Percentiles rank a stretch among this genome's conserved stretches.
Evolutionary conservation across 2,797 vertebrate species (phyloP).

Genomic region (Diglossa cyanea): DNA sequence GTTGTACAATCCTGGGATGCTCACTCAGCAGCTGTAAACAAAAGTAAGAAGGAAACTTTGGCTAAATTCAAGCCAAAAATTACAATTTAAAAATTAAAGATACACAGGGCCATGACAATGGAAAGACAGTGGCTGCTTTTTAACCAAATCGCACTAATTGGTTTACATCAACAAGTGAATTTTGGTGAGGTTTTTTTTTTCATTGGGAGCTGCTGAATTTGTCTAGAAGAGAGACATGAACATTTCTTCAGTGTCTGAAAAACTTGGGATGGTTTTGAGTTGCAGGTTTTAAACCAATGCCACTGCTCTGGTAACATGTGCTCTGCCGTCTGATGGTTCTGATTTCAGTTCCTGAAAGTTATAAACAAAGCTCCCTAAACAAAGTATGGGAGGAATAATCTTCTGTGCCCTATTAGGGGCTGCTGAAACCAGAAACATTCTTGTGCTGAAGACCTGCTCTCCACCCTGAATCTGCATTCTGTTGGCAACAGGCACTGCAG

Average conservation of each 20-base stretch:
- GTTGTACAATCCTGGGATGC: not conserved
- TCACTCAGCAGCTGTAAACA: not conserved
- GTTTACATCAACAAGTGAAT: not conserved
- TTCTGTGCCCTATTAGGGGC: not conserved
- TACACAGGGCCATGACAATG: not conserved
- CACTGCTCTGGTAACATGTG: rapidly evolving
- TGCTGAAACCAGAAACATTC: not conserved
- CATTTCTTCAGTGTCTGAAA: not conserved
- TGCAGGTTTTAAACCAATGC: not conserved
- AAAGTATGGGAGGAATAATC: not conserved
- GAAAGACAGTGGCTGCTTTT: not conserved
- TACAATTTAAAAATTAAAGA: not conserved
- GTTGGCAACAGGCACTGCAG: rapidly evolving
- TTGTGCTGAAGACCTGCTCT: not conserved
- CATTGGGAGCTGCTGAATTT: not conserved
- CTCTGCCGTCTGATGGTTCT: not conserved
- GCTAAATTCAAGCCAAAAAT: not conserved
- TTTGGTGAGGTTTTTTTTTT: not conserved
- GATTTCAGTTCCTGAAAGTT: not conserved
- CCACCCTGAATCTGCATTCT: not conserved
- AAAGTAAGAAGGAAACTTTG: not conserved
- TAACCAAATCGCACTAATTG: not conserved
- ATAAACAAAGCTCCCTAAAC: not conserved
- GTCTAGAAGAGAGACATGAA: not conserved
- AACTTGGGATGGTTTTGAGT: not conserved